phyloP scores from a whole-genome alignment of 2,113 vertebrate species.

The Axis porcinus region DNA sequence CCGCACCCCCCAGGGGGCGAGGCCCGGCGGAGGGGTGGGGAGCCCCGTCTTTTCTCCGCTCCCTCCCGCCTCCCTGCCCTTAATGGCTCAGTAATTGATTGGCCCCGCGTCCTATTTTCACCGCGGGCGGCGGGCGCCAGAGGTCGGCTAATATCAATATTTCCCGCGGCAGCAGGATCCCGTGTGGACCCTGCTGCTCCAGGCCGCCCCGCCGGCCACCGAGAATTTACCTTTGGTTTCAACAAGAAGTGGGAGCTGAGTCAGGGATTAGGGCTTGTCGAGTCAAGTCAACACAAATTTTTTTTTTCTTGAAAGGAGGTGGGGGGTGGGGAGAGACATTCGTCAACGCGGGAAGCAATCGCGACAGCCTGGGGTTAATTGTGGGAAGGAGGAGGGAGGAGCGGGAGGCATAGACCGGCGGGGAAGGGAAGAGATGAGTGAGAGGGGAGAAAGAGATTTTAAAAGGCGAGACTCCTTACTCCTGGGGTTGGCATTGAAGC shows the following conservation, averaged over 20 bases:
- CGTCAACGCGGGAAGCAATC: conserved; percentile 6
- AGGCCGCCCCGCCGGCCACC: conserved; percentile 54
- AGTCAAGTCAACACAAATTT: conserved; percentile 76
- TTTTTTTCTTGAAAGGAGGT: neutral
- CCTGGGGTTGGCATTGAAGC: neutral
- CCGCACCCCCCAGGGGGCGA: neutral
- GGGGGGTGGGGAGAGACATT: conserved; percentile 39
- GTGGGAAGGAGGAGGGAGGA: neutral
- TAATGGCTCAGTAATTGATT: conserved; percentile 62
- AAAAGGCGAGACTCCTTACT: neutral
- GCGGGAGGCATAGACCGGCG: neutral
- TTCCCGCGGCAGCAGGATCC: conserved; percentile 74
- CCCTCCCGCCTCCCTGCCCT: neutral
- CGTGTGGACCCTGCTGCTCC: conserved; percentile 71
- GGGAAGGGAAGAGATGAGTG: neutral
- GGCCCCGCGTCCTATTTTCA: conserved; percentile 44
- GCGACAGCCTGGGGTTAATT: conserved; percentile 31
- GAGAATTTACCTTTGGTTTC: conserved; percentile 81
- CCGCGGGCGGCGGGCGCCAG: conserved; percentile 55
- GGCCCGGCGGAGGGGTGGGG: neutral
- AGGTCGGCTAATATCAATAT: conserved; percentile 70
- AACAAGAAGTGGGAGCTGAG: conserved; percentile 81
- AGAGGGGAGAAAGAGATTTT: neutral
- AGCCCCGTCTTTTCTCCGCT: neutral
- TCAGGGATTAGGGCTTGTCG: conserved; percentile 75